Percentiles rank a stretch among this genome's conserved stretches.
These are phyloP conservation scores for Laterallus jamaicensis DNA, from an alignment of 2,113 vertebrate genomes.

Conservation along the genomic window DNA sequence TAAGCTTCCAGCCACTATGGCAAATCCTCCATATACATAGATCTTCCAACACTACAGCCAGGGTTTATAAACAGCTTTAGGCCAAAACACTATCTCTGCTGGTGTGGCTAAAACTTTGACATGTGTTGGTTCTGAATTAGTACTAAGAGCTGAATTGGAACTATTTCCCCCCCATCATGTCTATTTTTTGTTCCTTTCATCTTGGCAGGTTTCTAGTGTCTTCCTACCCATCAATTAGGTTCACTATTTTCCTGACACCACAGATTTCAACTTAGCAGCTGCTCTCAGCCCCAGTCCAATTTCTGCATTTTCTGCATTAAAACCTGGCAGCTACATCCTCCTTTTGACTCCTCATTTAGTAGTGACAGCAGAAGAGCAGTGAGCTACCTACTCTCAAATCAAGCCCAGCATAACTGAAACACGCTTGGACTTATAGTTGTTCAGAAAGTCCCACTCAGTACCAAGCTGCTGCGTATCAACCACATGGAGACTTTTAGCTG, in stretches of 20 bases:
- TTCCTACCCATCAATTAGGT: background rate
- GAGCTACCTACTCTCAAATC: background rate
- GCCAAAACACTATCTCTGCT: background rate
- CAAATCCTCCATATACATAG: background rate
- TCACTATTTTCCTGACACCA: background rate
- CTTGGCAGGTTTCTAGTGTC: background rate
- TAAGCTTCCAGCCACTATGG: background rate
- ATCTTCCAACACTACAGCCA: background rate
- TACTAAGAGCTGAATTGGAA: background rate
- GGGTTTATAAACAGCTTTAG: background rate
- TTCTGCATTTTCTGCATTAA: background rate
- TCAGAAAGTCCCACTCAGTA: background rate
- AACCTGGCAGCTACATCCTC: background rate
- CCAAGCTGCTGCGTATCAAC: background rate
- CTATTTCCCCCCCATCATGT: fast-evolving
- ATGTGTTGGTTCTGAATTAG: background rate
- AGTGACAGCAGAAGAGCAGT: background rate
- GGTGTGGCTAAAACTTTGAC: fast-evolving
- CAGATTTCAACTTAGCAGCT: background rate
- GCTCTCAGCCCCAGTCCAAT: background rate
- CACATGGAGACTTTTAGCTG: background rate
- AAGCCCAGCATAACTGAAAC: background rate
- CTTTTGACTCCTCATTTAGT: background rate
- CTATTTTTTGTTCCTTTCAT: background rate
- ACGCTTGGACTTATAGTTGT: background rate